These are phyloP conservation scores for Sipha flava DNA, from an alignment of 1,140 invertebrate genomes.

Conservation along the genomic window DNA sequence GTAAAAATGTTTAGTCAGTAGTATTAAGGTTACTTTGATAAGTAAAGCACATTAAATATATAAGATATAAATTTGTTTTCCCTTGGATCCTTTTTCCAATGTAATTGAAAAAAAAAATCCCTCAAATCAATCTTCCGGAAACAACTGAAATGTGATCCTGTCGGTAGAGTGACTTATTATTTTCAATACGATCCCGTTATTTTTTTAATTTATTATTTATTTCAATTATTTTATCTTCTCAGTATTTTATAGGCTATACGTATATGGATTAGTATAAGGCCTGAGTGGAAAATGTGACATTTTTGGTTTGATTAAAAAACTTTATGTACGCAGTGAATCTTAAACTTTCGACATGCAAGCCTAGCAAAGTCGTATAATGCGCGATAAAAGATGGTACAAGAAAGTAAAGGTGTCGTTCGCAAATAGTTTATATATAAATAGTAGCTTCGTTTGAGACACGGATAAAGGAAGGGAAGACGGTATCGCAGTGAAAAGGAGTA, in stretches of 20 bases:
- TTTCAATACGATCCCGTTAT: not conserved
- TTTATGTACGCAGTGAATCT: not conserved
- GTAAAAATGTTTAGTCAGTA: not conserved
- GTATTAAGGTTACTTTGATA: not conserved
- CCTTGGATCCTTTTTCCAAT: not conserved
- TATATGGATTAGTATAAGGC: not conserved
- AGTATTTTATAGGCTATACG: not conserved
- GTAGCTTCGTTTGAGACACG: not conserved
- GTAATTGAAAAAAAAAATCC: not conserved
- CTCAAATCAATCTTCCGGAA: not conserved
- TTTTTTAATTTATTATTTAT: conserved; percentile 16
- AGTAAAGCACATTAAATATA: not conserved
- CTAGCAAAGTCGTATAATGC: not conserved
- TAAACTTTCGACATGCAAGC: not conserved
- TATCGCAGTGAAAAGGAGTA: not conserved
- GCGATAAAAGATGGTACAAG: not conserved
- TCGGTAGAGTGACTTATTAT: conserved; percentile 11
- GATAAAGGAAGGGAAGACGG: no score
- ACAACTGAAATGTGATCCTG: not conserved
- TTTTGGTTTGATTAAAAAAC: conserved; percentile 8
- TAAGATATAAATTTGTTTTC: not conserved
- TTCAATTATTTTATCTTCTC: not conserved
- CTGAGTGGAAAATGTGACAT: not conserved
- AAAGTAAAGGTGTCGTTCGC: not conserved
- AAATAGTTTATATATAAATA: not conserved